phyloP scores from a whole-genome alignment of 2,113 vertebrate species.

The Piaya cayana region DNA sequence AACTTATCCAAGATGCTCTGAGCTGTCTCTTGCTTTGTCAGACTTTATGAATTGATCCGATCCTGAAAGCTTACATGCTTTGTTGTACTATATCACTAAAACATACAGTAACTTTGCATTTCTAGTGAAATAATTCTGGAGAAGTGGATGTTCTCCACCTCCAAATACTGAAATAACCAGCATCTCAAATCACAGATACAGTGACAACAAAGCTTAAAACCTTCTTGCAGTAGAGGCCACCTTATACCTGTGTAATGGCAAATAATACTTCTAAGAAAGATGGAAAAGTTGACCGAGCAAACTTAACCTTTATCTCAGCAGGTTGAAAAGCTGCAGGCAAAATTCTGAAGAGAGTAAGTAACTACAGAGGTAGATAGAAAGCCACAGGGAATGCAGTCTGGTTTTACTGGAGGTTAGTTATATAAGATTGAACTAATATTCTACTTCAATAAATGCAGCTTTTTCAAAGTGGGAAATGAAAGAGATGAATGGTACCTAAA shows the following conservation, averaged over 20 bases:
- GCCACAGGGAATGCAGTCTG: not conserved
- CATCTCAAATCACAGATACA: not conserved
- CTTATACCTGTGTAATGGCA: not conserved
- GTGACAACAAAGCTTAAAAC: not conserved
- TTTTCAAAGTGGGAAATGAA: not conserved
- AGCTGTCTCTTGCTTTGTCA: not conserved
- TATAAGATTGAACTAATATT: not conserved
- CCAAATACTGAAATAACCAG: not conserved
- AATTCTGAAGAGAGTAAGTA: not conserved
- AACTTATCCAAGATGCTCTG: not conserved
- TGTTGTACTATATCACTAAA: not conserved
- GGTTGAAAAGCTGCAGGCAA: not conserved
- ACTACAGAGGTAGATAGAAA: not conserved
- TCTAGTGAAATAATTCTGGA: not conserved
- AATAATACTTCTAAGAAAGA: not conserved
- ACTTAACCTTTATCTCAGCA: not conserved
- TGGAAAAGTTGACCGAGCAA: not conserved
- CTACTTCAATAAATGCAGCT: not conserved
- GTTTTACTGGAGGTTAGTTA: not conserved
- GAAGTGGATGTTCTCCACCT: not conserved
- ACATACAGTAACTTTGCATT: not conserved
- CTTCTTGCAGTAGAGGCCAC: not conserved
- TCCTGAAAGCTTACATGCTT: not conserved
- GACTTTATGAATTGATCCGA: not conserved
- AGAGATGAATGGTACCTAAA: not conserved